Base-by-base conservation (phyloP, 2,113 vertebrate species). In the Pristiophorus japonicus region DNA sequence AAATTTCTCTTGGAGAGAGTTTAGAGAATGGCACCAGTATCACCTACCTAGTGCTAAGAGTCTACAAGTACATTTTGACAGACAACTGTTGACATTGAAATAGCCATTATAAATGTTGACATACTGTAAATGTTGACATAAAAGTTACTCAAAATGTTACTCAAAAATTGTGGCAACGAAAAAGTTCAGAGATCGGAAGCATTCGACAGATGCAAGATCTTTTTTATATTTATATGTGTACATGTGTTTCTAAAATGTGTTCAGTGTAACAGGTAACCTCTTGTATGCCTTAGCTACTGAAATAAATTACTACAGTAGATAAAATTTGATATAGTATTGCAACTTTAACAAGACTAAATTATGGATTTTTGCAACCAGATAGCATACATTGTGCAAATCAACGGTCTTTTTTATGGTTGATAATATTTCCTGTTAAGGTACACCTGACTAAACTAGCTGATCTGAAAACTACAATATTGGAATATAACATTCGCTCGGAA, bases 401-500 rank as follows among this genome's bases (percentile, higher is more conserved):
- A 16, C 5, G 6, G 1, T 18, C n/a, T 81, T 81, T 18, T 7
- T 81, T 45, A 45, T 63, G 59, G 14, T 92, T 92, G n/a, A 38
- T 62, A n/a, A 30, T 85, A 14, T 63, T 87, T 92, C 75, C 34
- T 30, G 38, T 47, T 94, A 81, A 99, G 99, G 97, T 99, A 3
- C 97, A 97, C 0, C 95, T 98, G 96, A 98, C 97, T 24, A 97
- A 93, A 81, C 96, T 99, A 38, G 70, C 97, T 1, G 96, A 96
- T 0, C 95, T 98, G 96, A 98, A 98, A 97, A 97, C 98, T 0
- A 96, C 97, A 34, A 96, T 99, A 95, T 98, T 98, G 1, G 98
- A 99, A 70, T 98, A 99, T 96, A 98, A 96, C 0, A 96, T 99
- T 95, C 98, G 97, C 73, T 96, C 97, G 0, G 98, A 98, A 97